These are phyloP conservation scores for Caenorhabditis angaria DNA, from an alignment of 2,888 invertebrate species.

Conservation along the genomic window DNA sequence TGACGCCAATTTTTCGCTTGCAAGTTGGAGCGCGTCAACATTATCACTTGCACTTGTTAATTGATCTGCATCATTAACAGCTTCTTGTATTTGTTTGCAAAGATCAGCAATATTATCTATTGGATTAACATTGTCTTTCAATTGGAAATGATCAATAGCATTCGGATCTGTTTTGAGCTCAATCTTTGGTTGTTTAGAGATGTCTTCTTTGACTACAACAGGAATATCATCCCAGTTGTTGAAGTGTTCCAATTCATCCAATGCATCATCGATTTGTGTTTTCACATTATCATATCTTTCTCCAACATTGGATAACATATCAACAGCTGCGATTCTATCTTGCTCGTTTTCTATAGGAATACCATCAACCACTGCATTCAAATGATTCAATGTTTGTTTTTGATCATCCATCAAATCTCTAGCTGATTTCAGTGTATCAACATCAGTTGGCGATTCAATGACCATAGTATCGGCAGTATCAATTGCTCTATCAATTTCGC, in stretches of 20 bases:
- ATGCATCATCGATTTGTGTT: slow-evolving; percentile 4
- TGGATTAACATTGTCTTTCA: slow-evolving; percentile 29
- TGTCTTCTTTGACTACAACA: slow-evolving; percentile 12
- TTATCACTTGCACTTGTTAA: slow-evolving; percentile 25
- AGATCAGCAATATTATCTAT: slow-evolving; percentile 26
- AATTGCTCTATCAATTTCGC: slow-evolving; percentile 28
- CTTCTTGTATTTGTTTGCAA: slow-evolving; percentile 30
- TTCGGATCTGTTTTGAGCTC: slow-evolving; percentile 37
- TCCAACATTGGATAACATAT: slow-evolving; percentile 21
- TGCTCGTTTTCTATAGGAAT: slow-evolving; percentile 28
- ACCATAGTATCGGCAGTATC: slow-evolving; percentile 33
- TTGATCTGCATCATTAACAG: slow-evolving; percentile 31
- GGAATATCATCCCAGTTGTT: slow-evolving; percentile 36
- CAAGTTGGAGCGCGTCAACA: slow-evolving; percentile 35
- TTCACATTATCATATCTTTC: slow-evolving; percentile 17
- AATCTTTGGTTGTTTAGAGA: slow-evolving; percentile 22
- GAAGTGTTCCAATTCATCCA: not conserved
- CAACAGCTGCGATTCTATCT: slow-evolving; percentile 32
- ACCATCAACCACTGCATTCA: slow-evolving; percentile 25
- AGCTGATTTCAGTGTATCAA: slow-evolving; percentile 37
- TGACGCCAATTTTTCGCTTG: slow-evolving; percentile 36
- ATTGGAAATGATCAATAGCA: slow-evolving; percentile 32
- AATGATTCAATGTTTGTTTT: slow-evolving; percentile 25
- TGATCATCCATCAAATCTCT: slow-evolving; percentile 34
- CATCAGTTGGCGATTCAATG: slow-evolving; percentile 33